phyloP scores from a whole-genome alignment of 2,888 invertebrate genomes.

The Sipha maydis region DNA sequence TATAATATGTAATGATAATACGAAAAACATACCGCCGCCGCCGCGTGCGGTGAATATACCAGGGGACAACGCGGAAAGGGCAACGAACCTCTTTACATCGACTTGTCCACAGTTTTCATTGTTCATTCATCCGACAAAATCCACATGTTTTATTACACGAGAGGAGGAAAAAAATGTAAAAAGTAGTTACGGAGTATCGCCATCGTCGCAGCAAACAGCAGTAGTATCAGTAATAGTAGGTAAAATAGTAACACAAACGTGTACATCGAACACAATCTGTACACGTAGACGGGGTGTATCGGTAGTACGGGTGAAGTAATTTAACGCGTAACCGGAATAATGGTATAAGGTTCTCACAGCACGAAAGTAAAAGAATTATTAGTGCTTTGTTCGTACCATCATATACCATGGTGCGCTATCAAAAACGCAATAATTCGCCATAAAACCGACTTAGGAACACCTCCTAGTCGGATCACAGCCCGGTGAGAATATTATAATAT shows the following conservation, averaged over 20 bases:
- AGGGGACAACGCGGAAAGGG: conserved; percentile 34
- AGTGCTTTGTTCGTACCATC: no score
- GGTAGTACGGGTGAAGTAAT: neutral
- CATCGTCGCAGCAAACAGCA: neutral
- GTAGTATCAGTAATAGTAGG: no score
- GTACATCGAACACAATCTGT: neutral
- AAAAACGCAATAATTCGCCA: no score
- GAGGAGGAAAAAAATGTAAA: neutral
- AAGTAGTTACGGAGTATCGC: neutral
- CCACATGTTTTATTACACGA: conserved; percentile 29
- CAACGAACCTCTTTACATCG: conserved; percentile 40
- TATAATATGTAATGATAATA: neutral
- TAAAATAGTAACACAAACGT: neutral
- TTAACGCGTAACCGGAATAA: neutral
- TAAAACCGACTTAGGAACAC: no score
- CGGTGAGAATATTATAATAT: no score
- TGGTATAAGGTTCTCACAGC: neutral
- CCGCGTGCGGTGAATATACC: neutral
- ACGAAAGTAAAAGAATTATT: no score
- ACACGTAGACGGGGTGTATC: neutral
- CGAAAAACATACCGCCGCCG: neutral
- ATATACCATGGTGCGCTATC: no score
- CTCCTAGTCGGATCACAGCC: no score
- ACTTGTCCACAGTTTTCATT: conserved; percentile 41
- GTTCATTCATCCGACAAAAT: conserved; percentile 55